A percentile compares a stretch with the other conserved stretches of the same genome.
These are phyloP conservation scores for Hyposmocoma kahamanoa DNA, from an alignment of 1,140 invertebrate genomes.

Conservation along the genomic window DNA sequence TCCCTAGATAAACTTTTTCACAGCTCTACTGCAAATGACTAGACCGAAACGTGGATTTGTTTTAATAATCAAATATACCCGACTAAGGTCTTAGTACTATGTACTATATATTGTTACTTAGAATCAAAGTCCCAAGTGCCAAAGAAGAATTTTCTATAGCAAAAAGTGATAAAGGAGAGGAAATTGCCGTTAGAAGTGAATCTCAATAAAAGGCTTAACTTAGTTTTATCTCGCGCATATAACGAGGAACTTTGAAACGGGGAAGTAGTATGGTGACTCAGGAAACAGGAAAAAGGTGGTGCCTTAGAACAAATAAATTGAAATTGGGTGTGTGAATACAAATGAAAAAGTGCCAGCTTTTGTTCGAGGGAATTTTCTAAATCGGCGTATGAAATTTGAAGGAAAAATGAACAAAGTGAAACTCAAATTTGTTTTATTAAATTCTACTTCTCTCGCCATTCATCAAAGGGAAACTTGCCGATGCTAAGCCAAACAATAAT, in stretches of 20 bases:
- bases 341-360: not conserved
- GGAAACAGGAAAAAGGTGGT: constrained; percentile 65
- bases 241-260: constrained; percentile 60
- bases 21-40: no score
- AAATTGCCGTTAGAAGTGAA: constrained; percentile 52
- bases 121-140: constrained; percentile 17
- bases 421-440: no score
- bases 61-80: no score
- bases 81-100: no score
- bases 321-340: constrained; percentile 33
- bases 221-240: constrained; percentile 41
- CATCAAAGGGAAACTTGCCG: no score
- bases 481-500: no score
- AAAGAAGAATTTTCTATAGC: constrained; percentile 36
- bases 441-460: no score
- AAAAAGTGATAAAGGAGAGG: constrained; percentile 46
- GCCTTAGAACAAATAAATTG: constrained; percentile 58
- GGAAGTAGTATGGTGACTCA: constrained; percentile 47
- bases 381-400: not conserved
- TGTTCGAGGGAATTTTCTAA: not conserved
- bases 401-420: not conserved
- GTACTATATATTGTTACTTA: no score
- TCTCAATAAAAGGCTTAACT: constrained; percentile 54
- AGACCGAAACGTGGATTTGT: no score
- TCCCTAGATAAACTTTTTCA: no score